Percentiles rank a stretch among this genome's conserved stretches.
Evolutionary conservation across 2,113 vertebrate species (phyloP).

Genomic region (Psittacula cyanocephala): DNA sequence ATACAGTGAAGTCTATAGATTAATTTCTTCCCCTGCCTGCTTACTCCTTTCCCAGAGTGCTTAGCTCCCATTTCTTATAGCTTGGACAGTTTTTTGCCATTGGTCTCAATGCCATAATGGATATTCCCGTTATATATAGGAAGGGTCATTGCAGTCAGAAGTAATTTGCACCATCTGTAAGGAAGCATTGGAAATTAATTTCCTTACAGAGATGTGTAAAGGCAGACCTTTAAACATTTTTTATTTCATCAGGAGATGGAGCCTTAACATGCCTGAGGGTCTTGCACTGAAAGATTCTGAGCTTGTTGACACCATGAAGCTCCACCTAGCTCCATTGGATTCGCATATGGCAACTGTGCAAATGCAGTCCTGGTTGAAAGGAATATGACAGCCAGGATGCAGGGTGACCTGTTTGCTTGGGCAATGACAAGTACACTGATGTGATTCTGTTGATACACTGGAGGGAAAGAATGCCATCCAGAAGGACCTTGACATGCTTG

Average conservation of each 20-base stretch:
- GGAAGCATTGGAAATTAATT: neutral
- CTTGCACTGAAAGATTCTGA: neutral
- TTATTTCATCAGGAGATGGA: neutral
- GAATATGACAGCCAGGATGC: accelerated
- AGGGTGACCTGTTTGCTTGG: neutral
- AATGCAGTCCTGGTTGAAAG: neutral
- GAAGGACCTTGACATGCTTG: no score
- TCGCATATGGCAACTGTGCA: neutral
- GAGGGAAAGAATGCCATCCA: no score
- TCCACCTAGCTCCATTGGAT: accelerated
- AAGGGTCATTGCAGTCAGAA: neutral
- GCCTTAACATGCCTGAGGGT: neutral
- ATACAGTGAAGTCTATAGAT: neutral
- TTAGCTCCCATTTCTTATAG: neutral
- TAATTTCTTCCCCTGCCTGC: accelerated
- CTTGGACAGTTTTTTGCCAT: neutral
- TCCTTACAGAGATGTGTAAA: neutral
- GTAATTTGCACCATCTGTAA: neutral
- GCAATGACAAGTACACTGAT: neutral
- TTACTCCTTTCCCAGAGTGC: accelerated
- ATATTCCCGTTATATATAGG: accelerated
- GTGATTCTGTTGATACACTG: neutral
- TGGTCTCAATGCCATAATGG: neutral
- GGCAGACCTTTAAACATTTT: neutral
- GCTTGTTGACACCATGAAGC: accelerated